These are phyloP conservation scores for Amphimallon solstitiale DNA, from an alignment of 2,888 invertebrate species.

Conservation along the genomic window DNA sequence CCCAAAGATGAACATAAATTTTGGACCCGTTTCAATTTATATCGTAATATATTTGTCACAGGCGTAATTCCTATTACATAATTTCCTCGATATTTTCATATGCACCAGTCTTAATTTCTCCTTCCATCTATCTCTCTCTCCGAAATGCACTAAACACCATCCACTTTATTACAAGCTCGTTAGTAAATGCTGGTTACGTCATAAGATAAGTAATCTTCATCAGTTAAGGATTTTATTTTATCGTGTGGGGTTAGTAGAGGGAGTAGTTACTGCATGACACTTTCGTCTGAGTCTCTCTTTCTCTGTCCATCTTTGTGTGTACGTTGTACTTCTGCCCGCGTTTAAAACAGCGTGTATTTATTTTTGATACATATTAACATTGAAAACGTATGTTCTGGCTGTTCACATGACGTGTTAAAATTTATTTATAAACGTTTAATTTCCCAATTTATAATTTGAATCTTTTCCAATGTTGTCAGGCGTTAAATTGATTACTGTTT, in stretches of 20 bases:
- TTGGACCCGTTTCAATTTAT: conserved; percentile 26
- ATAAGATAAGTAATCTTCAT: too few species aligned
- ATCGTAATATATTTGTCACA: conserved; percentile 10
- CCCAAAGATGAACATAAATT: conserved; percentile 24
- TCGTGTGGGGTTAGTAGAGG: too few species aligned
- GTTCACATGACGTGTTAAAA: conserved; percentile 24
- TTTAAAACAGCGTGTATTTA: conserved; percentile 22
- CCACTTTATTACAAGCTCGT: too few species aligned
- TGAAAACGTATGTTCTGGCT: conserved; percentile 21
- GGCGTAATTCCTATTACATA: conserved; percentile 16
- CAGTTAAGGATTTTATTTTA: too few species aligned
- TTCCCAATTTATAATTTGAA: conserved; percentile 34
- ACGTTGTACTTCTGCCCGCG: not conserved
- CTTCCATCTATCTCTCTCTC: too few species aligned
- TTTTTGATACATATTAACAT: conserved; percentile 32
- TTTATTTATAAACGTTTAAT: conserved; percentile 33
- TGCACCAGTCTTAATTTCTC: too few species aligned
- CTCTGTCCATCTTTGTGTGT: not conserved
- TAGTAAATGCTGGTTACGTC: too few species aligned
- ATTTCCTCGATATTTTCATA: not conserved
- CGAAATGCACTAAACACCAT: too few species aligned
- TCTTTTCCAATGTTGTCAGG: conserved; percentile 30
- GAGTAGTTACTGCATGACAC: too few species aligned
- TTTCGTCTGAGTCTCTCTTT: too few species aligned
- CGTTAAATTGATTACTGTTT: conserved; percentile 31